A percentile compares a stretch with the other conserved stretches of the same genome.
Conservation (phyloP, 2,797 vertebrate genomes). For the Sciurus vulgaris region DNA sequence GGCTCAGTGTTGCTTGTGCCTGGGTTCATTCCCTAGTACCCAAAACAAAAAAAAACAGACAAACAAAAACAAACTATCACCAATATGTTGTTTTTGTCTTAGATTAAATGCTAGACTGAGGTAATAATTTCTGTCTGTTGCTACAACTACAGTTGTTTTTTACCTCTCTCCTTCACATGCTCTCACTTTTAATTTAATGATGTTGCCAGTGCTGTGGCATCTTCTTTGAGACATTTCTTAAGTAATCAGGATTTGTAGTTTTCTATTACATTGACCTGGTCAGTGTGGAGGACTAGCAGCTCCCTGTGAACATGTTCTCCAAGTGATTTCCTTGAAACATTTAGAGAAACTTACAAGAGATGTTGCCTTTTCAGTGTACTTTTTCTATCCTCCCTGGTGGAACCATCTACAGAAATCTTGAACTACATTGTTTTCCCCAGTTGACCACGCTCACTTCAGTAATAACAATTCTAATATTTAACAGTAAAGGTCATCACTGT, state of each 20-base stretch:
- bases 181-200: constrained; percentile 36
- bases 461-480: not conserved
- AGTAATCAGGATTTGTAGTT: not conserved
- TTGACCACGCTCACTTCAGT: not conserved
- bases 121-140: not conserved
- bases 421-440: not conserved
- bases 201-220: not conserved
- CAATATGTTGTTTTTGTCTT: not conserved
- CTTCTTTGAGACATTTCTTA: not conserved
- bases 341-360: constrained; percentile 23
- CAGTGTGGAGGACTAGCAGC: not conserved
- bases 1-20: too few species aligned
- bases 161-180: not conserved
- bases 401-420: not conserved
- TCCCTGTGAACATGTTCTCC: not conserved
- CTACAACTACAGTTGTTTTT: not conserved
- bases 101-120: constrained; percentile 1
- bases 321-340: constrained; percentile 25
- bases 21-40: too few species aligned
- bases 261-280: not conserved
- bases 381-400: not conserved
- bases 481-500: not conserved
- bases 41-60: too few species aligned
- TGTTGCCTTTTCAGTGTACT: not conserved
- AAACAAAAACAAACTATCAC: not conserved